These are phyloP conservation scores for Artibeus lituratus DNA, from an alignment of 2,797 vertebrate genomes.

Conservation along the genomic window DNA sequence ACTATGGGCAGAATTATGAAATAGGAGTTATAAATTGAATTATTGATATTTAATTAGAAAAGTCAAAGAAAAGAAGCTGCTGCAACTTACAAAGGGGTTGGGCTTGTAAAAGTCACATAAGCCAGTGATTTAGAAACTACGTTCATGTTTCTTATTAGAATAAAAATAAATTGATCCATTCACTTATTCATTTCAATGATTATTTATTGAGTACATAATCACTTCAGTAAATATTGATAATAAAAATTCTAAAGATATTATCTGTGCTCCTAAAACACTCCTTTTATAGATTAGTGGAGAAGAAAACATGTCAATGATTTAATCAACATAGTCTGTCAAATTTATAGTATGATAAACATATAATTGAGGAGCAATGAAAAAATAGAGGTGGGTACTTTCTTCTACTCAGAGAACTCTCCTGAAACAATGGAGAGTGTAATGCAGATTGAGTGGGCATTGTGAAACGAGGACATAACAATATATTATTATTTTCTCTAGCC, in stretches of 20 bases:
- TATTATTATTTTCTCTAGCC: not conserved
- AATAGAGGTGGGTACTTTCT: not conserved
- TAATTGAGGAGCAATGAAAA: not conserved
- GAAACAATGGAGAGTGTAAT: not conserved
- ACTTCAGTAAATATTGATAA: not conserved
- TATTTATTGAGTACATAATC: not conserved
- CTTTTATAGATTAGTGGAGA: not conserved
- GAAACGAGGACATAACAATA: not conserved
- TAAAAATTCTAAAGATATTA: not conserved
- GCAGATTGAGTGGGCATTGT: accelerated
- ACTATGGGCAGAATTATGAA: not conserved
- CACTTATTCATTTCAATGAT: not conserved
- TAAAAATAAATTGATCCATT: not conserved
- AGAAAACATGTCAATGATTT: not conserved
- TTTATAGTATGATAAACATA: not conserved
- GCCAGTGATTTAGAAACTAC: not conserved
- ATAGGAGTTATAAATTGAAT: constrained; percentile 40
- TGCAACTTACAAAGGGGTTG: not conserved
- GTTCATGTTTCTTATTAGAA: not conserved
- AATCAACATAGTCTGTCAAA: not conserved
- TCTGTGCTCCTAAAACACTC: not conserved
- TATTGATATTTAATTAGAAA: constrained; percentile 53
- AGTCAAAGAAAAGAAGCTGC: not conserved
- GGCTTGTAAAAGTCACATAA: not conserved
- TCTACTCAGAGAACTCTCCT: not conserved